phyloP scores from a whole-genome alignment of 2,113 vertebrate species.

The Podocnemis expansa region DNA sequence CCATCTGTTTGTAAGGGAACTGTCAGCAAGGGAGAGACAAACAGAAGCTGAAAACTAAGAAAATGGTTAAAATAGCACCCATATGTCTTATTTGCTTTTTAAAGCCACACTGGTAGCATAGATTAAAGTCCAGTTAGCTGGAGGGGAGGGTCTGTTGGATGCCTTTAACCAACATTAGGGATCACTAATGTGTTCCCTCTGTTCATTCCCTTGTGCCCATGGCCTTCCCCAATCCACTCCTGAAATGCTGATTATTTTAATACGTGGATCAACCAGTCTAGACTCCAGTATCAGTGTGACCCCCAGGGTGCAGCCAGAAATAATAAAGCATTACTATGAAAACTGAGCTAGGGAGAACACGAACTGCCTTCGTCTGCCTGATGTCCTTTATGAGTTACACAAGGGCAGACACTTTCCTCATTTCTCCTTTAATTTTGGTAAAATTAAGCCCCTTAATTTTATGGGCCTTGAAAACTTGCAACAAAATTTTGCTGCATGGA shows the following conservation, averaged over 20 bases:
- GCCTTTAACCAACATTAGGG: neutral
- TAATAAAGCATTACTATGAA: neutral
- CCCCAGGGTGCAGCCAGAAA: neutral
- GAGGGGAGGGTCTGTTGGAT: neutral
- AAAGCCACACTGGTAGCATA: neutral
- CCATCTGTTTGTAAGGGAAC: constrained; percentile 29
- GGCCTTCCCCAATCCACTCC: neutral
- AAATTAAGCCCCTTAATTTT: neutral
- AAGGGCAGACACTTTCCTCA: neutral
- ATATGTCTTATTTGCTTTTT: neutral
- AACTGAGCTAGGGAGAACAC: neutral
- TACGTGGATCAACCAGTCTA: neutral
- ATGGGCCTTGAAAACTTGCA: neutral
- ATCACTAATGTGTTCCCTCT: neutral
- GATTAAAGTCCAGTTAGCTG: neutral
- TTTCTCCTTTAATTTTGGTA: neutral
- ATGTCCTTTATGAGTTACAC: neutral
- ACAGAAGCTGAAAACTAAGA: neutral
- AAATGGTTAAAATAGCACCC: neutral
- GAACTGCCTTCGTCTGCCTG: neutral
- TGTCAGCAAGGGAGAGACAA: neutral
- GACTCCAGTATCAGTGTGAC: neutral
- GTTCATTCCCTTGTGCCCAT: neutral
- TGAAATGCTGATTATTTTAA: neutral
- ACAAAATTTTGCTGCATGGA: neutral